A percentile compares a stretch with the other conserved stretches of the same genome.
These are phyloP conservation scores for Ameiurus melas DNA, from an alignment of 2,113 vertebrate species.

Conservation along the genomic window DNA sequence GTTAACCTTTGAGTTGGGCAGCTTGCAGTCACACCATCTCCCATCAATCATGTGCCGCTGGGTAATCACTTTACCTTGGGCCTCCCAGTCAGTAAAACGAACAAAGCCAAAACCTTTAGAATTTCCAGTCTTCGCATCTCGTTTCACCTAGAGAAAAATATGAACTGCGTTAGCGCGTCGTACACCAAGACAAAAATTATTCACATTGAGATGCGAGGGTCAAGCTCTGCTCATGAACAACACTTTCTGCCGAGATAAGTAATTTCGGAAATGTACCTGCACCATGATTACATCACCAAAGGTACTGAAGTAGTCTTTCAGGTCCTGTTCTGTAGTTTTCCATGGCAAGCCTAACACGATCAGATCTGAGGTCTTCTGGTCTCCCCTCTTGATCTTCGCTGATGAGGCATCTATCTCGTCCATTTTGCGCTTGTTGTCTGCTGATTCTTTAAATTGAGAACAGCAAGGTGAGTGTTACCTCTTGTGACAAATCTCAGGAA, in stretches of 20 bases:
- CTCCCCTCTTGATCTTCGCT: slow-evolving; percentile 95
- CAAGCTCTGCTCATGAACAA: background rate
- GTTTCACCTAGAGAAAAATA: slow-evolving; percentile 81
- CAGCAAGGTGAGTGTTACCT: background rate
- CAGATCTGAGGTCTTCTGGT: slow-evolving; percentile 96
- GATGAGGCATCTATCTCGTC: slow-evolving; percentile 96
- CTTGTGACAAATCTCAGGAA: background rate
- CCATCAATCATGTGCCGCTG: slow-evolving; percentile 99
- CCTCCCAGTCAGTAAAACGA: slow-evolving; percentile 94
- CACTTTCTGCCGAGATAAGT: background rate
- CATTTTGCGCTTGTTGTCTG: slow-evolving; percentile 99
- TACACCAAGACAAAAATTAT: background rate
- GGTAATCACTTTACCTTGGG: slow-evolving; percentile 96
- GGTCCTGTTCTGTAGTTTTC: slow-evolving; percentile 96
- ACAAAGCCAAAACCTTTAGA: slow-evolving; percentile 99
- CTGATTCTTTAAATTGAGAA: slow-evolving; percentile 33
- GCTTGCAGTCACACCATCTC: slow-evolving; percentile 98
- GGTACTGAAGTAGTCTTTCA: slow-evolving; percentile 97
- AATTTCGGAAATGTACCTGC: slow-evolving; percentile 77
- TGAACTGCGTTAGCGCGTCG: background rate
- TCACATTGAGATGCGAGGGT: background rate
- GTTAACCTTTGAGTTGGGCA: slow-evolving; percentile 96
- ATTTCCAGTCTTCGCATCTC: slow-evolving; percentile 94
- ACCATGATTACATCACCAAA: slow-evolving; percentile 99
- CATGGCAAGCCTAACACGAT: slow-evolving; percentile 95